Percentiles rank a stretch among this genome's conserved stretches.
These are phyloP conservation scores for Apodemia hepburni DNA, from an alignment of 2,888 invertebrate genomes.

Conservation along the genomic window DNA sequence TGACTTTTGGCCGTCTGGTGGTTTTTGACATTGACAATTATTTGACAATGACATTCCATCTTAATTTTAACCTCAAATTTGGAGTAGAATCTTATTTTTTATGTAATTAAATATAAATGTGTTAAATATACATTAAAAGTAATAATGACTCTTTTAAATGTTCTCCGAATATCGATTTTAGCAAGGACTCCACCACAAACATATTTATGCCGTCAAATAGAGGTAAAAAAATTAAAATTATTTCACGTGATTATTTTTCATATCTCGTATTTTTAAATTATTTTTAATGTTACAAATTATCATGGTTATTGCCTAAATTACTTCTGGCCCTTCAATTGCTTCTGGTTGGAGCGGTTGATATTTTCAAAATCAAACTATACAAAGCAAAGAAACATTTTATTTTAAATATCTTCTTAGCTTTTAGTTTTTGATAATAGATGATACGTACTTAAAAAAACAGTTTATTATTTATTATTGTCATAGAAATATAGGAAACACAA, in stretches of 20 bases:
- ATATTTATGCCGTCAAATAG: conserved; percentile 42
- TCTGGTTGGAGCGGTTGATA: too few relatives aligned
- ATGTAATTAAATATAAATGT: conserved; percentile 18
- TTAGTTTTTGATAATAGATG: too few relatives aligned
- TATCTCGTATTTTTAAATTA: not conserved
- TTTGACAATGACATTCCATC: not conserved
- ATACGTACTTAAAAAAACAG: too few relatives aligned
- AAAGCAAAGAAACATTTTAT: too few relatives aligned
- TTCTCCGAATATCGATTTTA: conserved; percentile 48
- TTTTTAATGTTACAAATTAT: too few relatives aligned
- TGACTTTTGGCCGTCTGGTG: not conserved
- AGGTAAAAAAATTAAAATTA: conserved; percentile 41
- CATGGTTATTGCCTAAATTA: too few relatives aligned
- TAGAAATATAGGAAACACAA: too few relatives aligned
- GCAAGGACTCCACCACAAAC: conserved; percentile 46
- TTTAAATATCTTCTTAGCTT: too few relatives aligned
- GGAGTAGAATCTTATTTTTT: conserved; percentile 18
- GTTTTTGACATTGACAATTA: not conserved
- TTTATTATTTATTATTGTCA: too few relatives aligned
- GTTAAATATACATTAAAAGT: conserved; percentile 29
- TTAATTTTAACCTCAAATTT: conserved; percentile 27
- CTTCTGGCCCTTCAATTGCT: too few relatives aligned
- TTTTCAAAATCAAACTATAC: too few relatives aligned
- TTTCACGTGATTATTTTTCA: conserved; percentile 15
- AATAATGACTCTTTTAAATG: conserved; percentile 57